Conservation (phyloP, 2,888 invertebrate species). For the Buathra laborator region DNA sequence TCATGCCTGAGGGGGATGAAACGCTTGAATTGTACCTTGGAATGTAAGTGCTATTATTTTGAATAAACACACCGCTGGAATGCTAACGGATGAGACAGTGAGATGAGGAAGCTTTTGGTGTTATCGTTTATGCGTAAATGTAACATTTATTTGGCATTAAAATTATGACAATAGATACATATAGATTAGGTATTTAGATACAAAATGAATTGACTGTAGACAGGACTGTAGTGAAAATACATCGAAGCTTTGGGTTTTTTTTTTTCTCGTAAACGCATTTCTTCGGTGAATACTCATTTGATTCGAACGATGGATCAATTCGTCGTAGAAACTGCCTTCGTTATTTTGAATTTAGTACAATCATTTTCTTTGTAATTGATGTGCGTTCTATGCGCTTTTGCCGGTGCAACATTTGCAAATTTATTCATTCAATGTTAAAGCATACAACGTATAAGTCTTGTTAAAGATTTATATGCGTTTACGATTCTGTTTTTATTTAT, state of each 20-base stretch:
- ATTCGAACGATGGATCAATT: slow-evolving; percentile 40
- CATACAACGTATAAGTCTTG: slow-evolving; percentile 45
- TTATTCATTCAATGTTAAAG: slow-evolving; percentile 58
- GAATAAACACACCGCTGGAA: neutral
- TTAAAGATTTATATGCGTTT: slow-evolving; percentile 60
- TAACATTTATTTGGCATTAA: slow-evolving; percentile 85
- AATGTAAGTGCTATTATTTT: neutral
- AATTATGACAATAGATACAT: slow-evolving; percentile 84
- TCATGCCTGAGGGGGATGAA: neutral
- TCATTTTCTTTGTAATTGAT: slow-evolving; percentile 26
- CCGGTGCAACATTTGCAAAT: slow-evolving; percentile 52
- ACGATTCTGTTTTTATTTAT: slow-evolving; percentile 46
- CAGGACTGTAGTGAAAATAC: slow-evolving; percentile 85
- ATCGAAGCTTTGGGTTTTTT: slow-evolving; percentile 77
- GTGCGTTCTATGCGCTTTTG: slow-evolving; percentile 61
- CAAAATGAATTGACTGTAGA: slow-evolving; percentile 85
- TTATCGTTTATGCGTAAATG: slow-evolving; percentile 80
- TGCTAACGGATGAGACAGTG: neutral
- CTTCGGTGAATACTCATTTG: slow-evolving; percentile 50
- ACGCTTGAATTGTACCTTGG: neutral
- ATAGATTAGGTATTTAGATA: slow-evolving; percentile 82
- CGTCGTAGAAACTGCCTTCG: slow-evolving; percentile 33
- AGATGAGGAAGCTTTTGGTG: slow-evolving; percentile 6
- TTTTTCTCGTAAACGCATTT: slow-evolving; percentile 59
- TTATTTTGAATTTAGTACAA: slow-evolving; percentile 14